Evolutionary conservation across 2,797 vertebrate genomes (phyloP), one percentile per base, ranked within the genome.

Genomic region (Myoxocephalus aenaeus): DNA sequence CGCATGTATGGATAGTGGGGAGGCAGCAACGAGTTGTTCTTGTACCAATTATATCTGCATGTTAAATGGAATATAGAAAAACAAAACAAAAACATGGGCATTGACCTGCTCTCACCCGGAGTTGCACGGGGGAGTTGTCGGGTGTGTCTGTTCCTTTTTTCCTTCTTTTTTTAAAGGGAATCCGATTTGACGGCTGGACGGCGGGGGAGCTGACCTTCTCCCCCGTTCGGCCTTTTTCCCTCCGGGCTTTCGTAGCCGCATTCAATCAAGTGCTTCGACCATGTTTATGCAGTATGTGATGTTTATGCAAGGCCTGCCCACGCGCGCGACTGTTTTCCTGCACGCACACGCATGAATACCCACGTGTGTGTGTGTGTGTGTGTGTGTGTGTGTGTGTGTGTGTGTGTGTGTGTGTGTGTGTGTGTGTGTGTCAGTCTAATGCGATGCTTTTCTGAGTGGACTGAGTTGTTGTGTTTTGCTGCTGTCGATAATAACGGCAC

Each of bases 221-320:
- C 86, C 62, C 81, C 75, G n/a, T 85, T 66, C 87, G 78, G 73
- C 80, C 70, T 18, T 40, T 82, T 78, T 80, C 68, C 86, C 85
- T 79, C 74, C 8, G 51, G 84, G 84, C 77, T 85, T 82, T 79
- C 73, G 64, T 80, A 80, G 87, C 90, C 90, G 86, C 82, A 80
- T 91, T 92, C 90, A 90, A 88, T 93, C 92, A 92, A 92, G 82
- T 81, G 86, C 86, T 83, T 87, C 46, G 29, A 70, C 81, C 59
- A 81, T 92, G 89, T 90, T 92, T 89, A 89, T 92, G 90, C 88
- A 87, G 84, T 80, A 80, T 85, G 86, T 84, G 84, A 90, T 91
- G 90, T 92, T 93, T 92, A 92, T 90, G 86, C 86, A 87, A 81
- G 17, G 78, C 58, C 88, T 89, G 87, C 92, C 89, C 90, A 92